Conservation (phyloP, 2,113 vertebrate genomes). For the Cyanoramphus novaezelandiae region DNA sequence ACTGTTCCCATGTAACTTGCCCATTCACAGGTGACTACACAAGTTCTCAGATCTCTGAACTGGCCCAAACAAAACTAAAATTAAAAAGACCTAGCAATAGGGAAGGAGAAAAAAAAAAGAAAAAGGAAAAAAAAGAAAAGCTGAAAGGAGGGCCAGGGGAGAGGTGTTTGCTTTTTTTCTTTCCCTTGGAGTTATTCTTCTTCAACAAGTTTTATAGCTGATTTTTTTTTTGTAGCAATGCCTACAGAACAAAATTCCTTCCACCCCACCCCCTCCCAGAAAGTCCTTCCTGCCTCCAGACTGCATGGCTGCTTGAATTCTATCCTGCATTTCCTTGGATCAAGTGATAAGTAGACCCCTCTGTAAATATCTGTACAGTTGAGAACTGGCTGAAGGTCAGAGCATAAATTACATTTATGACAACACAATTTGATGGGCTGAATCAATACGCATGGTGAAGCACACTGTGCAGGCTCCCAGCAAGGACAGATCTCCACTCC, state of each 20-base stretch:
- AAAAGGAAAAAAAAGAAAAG: not conserved
- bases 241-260: not conserved
- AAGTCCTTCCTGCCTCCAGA: not conserved
- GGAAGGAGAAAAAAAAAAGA: not conserved
- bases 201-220: not conserved
- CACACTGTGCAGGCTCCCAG: not conserved
- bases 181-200: not conserved
- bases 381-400: constrained; percentile 40
- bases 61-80: not conserved
- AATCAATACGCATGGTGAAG: constrained; percentile 37
- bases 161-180: not conserved
- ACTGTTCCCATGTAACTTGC: not conserved
- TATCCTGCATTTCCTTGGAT: not conserved
- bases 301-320: not conserved
- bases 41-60: not conserved
- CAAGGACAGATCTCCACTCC: constrained; percentile 28
- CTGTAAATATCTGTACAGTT: not conserved
- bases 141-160: not conserved
- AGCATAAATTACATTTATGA: constrained; percentile 11
- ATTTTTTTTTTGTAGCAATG: not conserved
- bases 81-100: rapidly evolving
- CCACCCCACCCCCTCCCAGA: no score
- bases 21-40: not conserved
- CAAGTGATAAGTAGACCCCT: not conserved
- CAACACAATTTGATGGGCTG: not conserved